phyloP scores from a whole-genome alignment of 2,113 vertebrate species.

The Ibidorhyncha struthersii region DNA sequence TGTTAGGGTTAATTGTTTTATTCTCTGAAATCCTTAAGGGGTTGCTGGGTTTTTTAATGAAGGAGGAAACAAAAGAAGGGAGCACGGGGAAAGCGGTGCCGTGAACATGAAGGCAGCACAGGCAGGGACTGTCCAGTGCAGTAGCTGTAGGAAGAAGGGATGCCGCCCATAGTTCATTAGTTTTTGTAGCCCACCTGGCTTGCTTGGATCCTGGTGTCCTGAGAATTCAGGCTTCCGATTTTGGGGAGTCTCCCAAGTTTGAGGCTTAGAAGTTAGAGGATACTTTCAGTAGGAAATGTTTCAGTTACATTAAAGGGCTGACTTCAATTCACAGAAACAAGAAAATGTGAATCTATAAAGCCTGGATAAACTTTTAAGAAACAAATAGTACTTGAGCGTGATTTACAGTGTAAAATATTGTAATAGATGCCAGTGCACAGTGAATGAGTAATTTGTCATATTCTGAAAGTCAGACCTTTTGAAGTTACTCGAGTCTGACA shows the following conservation, averaged over 20 bases:
- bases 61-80: not conserved
- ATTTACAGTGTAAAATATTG: not conserved
- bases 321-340: not conserved
- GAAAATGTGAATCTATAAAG: not conserved
- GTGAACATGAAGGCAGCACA: not conserved
- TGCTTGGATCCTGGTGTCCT: not conserved
- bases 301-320: not conserved
- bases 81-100: not conserved
- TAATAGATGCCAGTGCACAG: not conserved
- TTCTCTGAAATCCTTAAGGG: not conserved
- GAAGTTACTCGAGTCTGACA: not conserved
- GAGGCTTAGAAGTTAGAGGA: not conserved
- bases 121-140: not conserved
- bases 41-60: not conserved
- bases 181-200: not conserved
- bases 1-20: not conserved
- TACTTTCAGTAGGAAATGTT: not conserved
- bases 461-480: not conserved
- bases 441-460: not conserved
- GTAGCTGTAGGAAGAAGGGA: not conserved
- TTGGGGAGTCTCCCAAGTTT: not conserved
- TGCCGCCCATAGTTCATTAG: not conserved
- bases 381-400: not conserved
- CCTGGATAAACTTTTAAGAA: not conserved
- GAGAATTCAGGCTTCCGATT: not conserved